phyloP scores from a whole-genome alignment of 2,888 invertebrate genomes.

The Lingula anatina region DNA sequence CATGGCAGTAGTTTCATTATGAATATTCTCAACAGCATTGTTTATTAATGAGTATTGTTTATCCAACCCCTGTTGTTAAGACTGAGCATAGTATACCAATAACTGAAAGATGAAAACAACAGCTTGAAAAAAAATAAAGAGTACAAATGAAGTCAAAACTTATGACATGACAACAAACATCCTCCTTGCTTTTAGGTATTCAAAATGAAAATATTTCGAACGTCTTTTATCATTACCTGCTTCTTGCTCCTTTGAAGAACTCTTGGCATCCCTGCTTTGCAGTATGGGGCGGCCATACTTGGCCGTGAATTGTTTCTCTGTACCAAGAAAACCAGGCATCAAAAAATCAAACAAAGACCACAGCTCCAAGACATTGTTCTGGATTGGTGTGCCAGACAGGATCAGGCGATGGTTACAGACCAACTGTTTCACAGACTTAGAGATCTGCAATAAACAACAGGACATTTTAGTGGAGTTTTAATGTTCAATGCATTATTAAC shows the following conservation, averaged over 20 bases:
- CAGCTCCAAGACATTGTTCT: conserved; percentile 92
- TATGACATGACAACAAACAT: too few species aligned
- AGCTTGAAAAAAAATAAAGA: too few species aligned
- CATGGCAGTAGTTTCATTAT: neutral
- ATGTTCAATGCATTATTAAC: conserved; percentile 4
- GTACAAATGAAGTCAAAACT: too few species aligned
- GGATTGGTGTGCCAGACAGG: conserved; percentile 94
- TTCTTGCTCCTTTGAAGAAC: conserved; percentile 72
- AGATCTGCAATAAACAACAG: conserved; percentile 57
- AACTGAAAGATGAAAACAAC: too few species aligned
- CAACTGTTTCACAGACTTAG: conserved; percentile 87
- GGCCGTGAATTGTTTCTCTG: conserved; percentile 88
- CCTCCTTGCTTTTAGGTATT: too few species aligned
- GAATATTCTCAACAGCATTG: conserved; percentile 3
- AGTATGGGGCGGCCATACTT: conserved; percentile 76
- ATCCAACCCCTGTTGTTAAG: too few species aligned
- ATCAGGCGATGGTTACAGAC: conserved; percentile 82
- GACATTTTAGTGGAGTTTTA: neutral
- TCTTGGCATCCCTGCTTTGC: conserved; percentile 72
- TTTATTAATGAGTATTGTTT: too few species aligned
- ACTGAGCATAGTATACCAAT: too few species aligned
- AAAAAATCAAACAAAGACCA: conserved; percentile 99
- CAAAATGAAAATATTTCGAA: too few species aligned
- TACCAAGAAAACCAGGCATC: conserved; percentile 97
- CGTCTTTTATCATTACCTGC: too few species aligned